Percentiles rank a stretch among this genome's conserved stretches.
phyloP scores from a whole-genome alignment of 2,113 vertebrate species.

The Morone saxatilis region DNA sequence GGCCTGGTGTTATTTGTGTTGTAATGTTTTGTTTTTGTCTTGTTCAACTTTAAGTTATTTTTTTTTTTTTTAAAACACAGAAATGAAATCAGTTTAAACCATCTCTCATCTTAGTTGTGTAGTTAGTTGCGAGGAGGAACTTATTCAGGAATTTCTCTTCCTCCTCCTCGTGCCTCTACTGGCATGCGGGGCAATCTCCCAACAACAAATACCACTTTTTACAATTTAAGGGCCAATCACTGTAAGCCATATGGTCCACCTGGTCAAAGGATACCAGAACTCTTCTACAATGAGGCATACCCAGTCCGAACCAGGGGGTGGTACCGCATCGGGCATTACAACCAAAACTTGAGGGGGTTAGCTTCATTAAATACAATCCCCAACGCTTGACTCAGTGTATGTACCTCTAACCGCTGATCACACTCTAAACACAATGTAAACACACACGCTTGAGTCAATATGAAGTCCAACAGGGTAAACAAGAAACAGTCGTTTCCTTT shows the following conservation, averaged over 20 bases:
- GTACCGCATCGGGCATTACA: neutral
- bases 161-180: neutral
- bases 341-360: neutral
- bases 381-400: neutral
- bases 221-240: neutral
- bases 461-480: constrained; percentile 73
- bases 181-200: neutral
- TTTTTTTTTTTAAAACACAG: too few species aligned
- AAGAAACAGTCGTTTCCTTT: constrained; percentile 68
- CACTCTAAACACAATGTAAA: constrained; percentile 30
- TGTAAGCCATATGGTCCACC: neutral
- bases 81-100: neutral
- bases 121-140: neutral
- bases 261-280: neutral
- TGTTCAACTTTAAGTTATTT: neutral
- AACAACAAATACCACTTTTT: neutral
- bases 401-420: neutral
- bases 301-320: neutral
- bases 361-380: neutral
- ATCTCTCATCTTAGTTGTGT: too few species aligned
- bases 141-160: neutral
- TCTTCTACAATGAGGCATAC: neutral
- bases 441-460: constrained; percentile 59
- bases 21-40: constrained; percentile 1
- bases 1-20: neutral